Evolutionary conservation across 2,888 invertebrate species (phyloP).

Genomic region (Opisthograptis luteolata): DNA sequence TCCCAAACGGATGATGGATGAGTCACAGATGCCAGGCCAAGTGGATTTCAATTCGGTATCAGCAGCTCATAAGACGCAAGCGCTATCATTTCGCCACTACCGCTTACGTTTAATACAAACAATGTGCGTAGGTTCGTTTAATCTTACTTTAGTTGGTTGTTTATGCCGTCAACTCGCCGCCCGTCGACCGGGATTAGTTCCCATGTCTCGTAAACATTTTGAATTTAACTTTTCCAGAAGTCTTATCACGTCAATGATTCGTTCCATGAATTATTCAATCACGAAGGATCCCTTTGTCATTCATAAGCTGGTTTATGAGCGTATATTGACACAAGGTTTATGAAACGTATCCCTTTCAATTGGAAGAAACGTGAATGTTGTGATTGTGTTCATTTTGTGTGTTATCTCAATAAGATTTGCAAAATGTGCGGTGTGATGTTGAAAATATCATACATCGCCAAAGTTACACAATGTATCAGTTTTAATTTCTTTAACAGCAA

Average conservation of each 20-base stretch:
- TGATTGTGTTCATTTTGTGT: neutral
- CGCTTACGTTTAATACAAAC: too few species aligned
- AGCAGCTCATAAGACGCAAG: too few species aligned
- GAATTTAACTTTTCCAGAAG: conserved; percentile 10
- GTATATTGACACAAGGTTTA: too few species aligned
- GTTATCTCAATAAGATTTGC: conserved; percentile 4
- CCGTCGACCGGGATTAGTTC: conserved; percentile 3
- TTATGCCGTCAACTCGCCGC: neutral
- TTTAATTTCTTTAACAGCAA: too few species aligned
- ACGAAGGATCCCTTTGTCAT: conserved; percentile 6
- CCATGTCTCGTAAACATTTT: conserved; percentile 9
- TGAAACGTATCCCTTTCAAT: too few species aligned
- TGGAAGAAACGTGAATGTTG: too few species aligned
- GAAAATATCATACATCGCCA: neutral
- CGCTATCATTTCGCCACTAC: too few species aligned
- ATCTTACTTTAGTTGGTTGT: conserved; percentile 1
- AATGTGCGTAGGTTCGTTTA: conserved; percentile 4
- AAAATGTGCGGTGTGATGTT: neutral
- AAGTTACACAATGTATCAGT: neutral
- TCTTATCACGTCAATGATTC: conserved; percentile 34
- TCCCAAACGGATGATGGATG: too few species aligned
- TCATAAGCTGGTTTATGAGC: too few species aligned
- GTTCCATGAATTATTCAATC: conserved; percentile 37
- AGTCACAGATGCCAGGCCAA: too few species aligned
- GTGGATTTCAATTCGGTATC: too few species aligned